phyloP scores from a whole-genome alignment of 2,113 vertebrate genomes.

The Odobenus rosmarus region DNA sequence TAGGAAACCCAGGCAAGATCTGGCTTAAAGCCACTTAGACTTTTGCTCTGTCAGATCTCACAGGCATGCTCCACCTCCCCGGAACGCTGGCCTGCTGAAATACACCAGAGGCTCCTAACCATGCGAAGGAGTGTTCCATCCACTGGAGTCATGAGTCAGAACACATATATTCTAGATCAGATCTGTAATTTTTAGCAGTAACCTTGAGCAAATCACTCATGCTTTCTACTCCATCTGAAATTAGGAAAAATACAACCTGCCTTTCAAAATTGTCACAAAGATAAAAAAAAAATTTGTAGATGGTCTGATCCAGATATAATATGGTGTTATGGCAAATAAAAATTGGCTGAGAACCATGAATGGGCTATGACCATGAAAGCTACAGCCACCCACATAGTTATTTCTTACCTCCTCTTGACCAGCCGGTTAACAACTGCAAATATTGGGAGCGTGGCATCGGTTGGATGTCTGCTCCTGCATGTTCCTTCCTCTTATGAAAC shows the following conservation, averaged over 20 bases:
- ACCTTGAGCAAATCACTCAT: not conserved
- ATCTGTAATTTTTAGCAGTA: not conserved
- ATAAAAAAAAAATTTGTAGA: not conserved
- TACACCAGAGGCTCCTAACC: not conserved
- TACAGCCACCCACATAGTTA: not conserved
- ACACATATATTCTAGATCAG: not conserved
- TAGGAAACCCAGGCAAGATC: not conserved
- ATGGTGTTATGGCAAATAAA: not conserved
- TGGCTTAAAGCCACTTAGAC: not conserved
- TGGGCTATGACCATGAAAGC: not conserved
- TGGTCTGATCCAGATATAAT: not conserved
- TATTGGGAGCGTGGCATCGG: not conserved
- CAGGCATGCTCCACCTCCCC: not conserved
- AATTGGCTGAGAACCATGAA: not conserved
- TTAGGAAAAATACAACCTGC: not conserved
- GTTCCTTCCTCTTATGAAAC: not conserved
- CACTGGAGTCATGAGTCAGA: not conserved
- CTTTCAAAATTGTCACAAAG: not conserved
- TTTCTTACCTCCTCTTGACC: not conserved
- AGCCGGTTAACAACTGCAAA: not conserved
- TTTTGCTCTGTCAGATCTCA: not conserved
- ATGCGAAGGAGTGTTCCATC: not conserved
- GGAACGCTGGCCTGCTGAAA: not conserved
- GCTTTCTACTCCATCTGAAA: not conserved
- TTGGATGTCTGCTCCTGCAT: rapidly evolving